A percentile compares a stretch with the other conserved stretches of the same genome.
These are phyloP conservation scores for Aspidiotus rigidus DNA, from an alignment of 2,888 invertebrate species.

Conservation along the genomic window DNA sequence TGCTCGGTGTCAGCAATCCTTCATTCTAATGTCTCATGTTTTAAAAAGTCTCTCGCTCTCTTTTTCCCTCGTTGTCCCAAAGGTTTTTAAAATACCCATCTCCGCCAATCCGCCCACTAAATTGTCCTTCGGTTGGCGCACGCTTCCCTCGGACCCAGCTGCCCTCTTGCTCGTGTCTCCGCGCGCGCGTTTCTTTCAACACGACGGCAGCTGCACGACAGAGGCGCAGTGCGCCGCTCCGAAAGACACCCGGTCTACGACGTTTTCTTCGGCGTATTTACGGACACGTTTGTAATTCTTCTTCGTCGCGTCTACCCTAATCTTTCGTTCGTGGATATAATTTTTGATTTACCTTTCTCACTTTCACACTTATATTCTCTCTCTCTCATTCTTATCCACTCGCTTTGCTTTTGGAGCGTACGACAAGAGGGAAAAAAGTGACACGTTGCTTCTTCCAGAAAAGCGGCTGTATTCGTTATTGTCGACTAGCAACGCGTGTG, in stretches of 20 bases:
- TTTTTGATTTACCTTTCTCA: background rate
- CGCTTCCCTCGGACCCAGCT: slow-evolving; percentile 22
- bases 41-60: background rate
- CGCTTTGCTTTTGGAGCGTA: background rate
- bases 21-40: slow-evolving; percentile 4
- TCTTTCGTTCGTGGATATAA: too few relatives aligned
- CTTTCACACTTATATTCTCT: background rate
- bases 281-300: too few relatives aligned
- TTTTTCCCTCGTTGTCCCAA: background rate
- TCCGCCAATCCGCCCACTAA: slow-evolving; percentile 4
- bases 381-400: background rate
- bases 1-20: slow-evolving; percentile 1
- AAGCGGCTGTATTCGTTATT: too few relatives aligned
- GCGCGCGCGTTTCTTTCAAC: background rate
- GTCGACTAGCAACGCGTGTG: too few relatives aligned
- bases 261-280: background rate
- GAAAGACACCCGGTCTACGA: background rate
- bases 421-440: too few relatives aligned
- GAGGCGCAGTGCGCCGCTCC: background rate
- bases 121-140: slow-evolving; percentile 4
- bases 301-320: too few relatives aligned
- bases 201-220: background rate
- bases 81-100: background rate
- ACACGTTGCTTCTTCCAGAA: too few relatives aligned
- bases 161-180: slow-evolving; percentile 28